Base-by-base conservation (phyloP, 2,113 vertebrate species). In the Aviceda subcristata region DNA sequence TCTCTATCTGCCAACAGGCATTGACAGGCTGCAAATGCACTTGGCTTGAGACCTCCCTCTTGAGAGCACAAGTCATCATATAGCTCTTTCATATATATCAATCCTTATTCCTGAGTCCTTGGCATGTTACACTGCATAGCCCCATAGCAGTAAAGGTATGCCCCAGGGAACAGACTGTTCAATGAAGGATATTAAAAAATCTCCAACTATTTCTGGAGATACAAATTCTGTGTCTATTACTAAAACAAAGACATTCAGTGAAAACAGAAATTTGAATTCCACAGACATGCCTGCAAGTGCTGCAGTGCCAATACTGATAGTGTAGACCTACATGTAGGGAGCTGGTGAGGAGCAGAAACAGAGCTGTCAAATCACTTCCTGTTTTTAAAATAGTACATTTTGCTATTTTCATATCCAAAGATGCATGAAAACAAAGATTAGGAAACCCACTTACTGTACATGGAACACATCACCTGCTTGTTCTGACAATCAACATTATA, bases 261-360 rank as follows among this genome's bases (percentile, higher is more conserved):
- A 63, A 87, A 85, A 74, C 12, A 79, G 56, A 85, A 97, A 95
- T 96, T 45, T 81, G 20, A 97, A 97, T 96, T 96, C 81, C 66
- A 91, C 91, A 97, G 80, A 62, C 34, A 24, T n/a, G 30, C 15
- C 77, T 95, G 86, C 56, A 87, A 81, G 48, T 63, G 57, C 36
- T 43, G 22, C 79, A 96, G 76, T 86, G 88, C 32, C 55, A 84
- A 38, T 78, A 36, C 41, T 60, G 67, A 72, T 60, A 36, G 51
- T 48, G 11, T 51, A 97, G 68, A 64, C 17, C 30, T 60, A 81
- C 10, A 30, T 46, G 77, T 7, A 88, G 38, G 39, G 41, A 84
- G 12, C 32, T 79, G 53, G 26, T 19, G 30, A 50, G 50, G 29
- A 68, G 15, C 21, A 90, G 29, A 83, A 59, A 14, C 1, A 46